Evolutionary conservation across 2,888 invertebrate species (phyloP).

Genomic region (Polydrusus cervinus): DNA sequence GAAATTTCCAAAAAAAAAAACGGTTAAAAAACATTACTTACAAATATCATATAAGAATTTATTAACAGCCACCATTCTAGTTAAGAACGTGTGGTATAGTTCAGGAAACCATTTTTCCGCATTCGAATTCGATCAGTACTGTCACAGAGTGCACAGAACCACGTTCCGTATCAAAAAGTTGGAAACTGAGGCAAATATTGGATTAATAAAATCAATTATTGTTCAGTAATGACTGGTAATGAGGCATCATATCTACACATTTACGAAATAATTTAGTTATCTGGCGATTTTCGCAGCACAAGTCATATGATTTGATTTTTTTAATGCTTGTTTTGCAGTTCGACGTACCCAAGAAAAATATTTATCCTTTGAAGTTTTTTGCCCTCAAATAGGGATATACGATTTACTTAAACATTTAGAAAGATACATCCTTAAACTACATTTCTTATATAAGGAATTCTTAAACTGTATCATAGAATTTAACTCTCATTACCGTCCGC

Average conservation of each 20-base stretch:
- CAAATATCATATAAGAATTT: not conserved
- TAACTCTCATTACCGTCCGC: too few species aligned
- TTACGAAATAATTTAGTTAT: constrained; percentile 19
- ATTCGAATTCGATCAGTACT: not conserved
- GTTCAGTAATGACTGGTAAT: constrained; percentile 41
- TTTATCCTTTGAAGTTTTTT: too few species aligned
- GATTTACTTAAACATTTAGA: too few species aligned
- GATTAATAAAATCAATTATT: constrained; percentile 27
- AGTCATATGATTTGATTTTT: constrained; percentile 1
- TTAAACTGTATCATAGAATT: too few species aligned
- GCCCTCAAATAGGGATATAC: too few species aligned
- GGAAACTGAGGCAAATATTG: not conserved
- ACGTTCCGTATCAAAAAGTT: constrained; percentile 4
- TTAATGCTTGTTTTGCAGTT: too few species aligned
- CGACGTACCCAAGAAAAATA: too few species aligned
- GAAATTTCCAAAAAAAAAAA: too few species aligned
- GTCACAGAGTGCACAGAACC: not conserved
- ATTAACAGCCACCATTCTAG: not conserved
- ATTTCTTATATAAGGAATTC: too few species aligned
- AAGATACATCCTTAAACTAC: too few species aligned
- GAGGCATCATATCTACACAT: constrained; percentile 17
- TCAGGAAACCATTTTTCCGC: constrained; percentile 11
- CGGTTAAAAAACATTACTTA: not conserved
- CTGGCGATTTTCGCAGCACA: not conserved
- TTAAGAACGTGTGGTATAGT: not conserved